Base-by-base conservation (phyloP, 2,888 invertebrate species). In the Elegia similella region DNA sequence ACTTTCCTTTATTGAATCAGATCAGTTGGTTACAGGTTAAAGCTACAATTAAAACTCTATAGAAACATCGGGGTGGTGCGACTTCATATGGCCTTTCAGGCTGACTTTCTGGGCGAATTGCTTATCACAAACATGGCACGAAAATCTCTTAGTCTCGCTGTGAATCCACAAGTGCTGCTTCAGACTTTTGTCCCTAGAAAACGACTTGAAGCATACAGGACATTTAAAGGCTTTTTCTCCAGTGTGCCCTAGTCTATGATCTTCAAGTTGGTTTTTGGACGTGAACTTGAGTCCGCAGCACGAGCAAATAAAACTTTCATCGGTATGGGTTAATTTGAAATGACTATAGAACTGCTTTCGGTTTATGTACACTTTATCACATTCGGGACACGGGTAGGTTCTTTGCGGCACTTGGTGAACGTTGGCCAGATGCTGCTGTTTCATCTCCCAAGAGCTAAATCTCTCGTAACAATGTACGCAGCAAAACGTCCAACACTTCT, bases 181-280 rank as follows among this genome's bases (percentile, higher is more conserved):
- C 2, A 93, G 66, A 0, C 86, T 85, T 56, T 88, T 91, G 7
- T 83, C 84, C n/a, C 91, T 85, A 15, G 88, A 82, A 59, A 93
- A 93, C 0, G 80, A 69, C 63, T 93, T 93, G 0, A 75, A 72
- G 62, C 93, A 93, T 1, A 91, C 69, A 0, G 73, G 68, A 61
- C 93, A 93, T 44, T 80, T 72, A 42, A 80, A 86, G 1, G 74
- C 71, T 59, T 90, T 92, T 57, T 92, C 92, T 1, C 88, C 85
- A 0, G 92, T 90, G 65, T 93, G 93, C 0, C 83, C 84, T 0
- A 88, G 73, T 52, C 76, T 80, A 59, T 93, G 93, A 0, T 92
- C 82, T 2, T 86, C 80, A 42, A 88, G 63, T 7, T 68, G 62
- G 10, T 69, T 71, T 43, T 79, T 81, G 0, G 76, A 75, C 0